A percentile compares a stretch with the other conserved stretches of the same genome.
phyloP scores from a whole-genome alignment of 2,888 invertebrate genomes.

The Oscheius sp. region DNA sequence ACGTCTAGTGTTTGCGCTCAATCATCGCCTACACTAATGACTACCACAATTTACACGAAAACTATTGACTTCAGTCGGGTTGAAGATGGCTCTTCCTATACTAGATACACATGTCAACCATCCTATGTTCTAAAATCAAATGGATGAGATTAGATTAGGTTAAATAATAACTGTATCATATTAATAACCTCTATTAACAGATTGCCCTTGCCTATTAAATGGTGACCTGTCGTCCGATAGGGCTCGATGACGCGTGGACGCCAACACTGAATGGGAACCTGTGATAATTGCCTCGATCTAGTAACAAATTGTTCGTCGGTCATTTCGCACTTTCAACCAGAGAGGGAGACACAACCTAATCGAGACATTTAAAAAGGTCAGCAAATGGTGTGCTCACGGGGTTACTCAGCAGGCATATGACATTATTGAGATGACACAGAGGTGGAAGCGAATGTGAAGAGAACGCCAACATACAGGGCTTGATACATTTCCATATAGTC shows the following conservation, averaged over 20 bases:
- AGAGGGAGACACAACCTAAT: background rate
- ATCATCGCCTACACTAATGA: slow-evolving; percentile 30
- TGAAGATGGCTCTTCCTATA: slow-evolving; percentile 2
- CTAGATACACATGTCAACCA: slow-evolving; percentile 1
- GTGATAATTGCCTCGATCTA: slow-evolving; percentile 27
- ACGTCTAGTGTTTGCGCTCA: slow-evolving; percentile 30
- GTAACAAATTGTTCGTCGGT: slow-evolving; percentile 24
- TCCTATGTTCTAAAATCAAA: too few species aligned
- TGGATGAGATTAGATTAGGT: too few species aligned
- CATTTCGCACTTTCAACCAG: slow-evolving; percentile 1
- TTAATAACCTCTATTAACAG: too few species aligned
- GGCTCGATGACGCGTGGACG: slow-evolving; percentile 27
- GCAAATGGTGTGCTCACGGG: background rate
- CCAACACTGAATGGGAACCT: slow-evolving; percentile 25
- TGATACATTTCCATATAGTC: slow-evolving; percentile 10
- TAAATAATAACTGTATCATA: too few species aligned
- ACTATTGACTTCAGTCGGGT: slow-evolving; percentile 22
- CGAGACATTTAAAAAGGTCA: background rate
- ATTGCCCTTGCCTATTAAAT: slow-evolving; percentile 8
- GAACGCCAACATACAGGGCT: background rate
- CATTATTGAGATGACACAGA: background rate
- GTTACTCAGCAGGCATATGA: background rate
- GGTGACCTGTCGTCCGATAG: slow-evolving; percentile 28
- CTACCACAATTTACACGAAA: slow-evolving; percentile 28
- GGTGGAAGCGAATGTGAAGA: background rate